Percentiles rank a stretch among this genome's conserved stretches.
phyloP scores from a whole-genome alignment of 2,113 vertebrate genomes.

The Aramus guarauna region DNA sequence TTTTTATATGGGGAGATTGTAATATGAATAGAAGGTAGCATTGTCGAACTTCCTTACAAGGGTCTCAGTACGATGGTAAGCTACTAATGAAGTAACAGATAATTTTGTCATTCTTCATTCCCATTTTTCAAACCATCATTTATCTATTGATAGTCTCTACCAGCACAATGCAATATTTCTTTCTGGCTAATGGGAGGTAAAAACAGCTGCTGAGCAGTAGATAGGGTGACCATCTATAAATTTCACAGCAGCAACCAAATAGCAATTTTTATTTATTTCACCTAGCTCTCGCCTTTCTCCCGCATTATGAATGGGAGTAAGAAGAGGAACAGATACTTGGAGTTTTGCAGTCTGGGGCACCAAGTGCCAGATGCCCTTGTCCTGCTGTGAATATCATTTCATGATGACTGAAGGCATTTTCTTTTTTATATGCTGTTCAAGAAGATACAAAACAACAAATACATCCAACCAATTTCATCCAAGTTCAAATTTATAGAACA shows the following conservation, averaged over 20 bases:
- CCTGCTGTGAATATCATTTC: neutral
- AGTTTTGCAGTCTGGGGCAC: neutral
- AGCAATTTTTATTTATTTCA: neutral
- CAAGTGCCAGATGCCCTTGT: neutral
- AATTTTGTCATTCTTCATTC: neutral
- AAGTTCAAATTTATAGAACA: neutral
- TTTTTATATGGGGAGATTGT: fast-evolving
- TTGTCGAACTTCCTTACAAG: neutral
- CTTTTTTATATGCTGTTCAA: neutral
- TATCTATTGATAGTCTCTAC: neutral
- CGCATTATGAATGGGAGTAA: neutral
- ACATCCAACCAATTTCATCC: neutral
- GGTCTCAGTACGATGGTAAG: neutral
- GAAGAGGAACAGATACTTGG: neutral
- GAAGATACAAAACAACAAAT: neutral
- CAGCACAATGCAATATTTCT: neutral
- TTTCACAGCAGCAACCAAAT: neutral
- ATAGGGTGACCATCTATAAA: neutral
- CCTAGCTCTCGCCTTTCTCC: neutral
- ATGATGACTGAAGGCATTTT: neutral
- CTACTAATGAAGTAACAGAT: neutral
- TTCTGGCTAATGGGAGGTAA: neutral
- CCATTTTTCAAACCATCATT: neutral
- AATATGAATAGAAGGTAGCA: neutral
- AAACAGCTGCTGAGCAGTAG: conserved; percentile 4